Evolutionary conservation across 2,797 vertebrate genomes (phyloP).

Genomic region (Lateolabrax maculatus): DNA sequence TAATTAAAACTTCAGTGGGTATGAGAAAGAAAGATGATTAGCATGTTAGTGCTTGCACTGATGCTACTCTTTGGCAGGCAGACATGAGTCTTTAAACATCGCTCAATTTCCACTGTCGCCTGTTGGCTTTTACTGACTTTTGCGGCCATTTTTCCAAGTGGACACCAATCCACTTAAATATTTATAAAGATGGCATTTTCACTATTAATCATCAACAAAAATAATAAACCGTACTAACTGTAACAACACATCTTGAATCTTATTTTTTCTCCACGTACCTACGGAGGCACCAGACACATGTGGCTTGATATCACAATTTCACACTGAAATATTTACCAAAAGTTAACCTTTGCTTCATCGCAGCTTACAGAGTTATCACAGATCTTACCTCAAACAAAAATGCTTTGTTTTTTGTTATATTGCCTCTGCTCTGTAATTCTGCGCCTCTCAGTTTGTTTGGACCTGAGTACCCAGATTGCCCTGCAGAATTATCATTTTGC

Average conservation of each 20-base stretch:
- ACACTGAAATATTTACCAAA: background rate
- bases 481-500: constrained; percentile 53
- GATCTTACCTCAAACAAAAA: constrained; percentile 23
- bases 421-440: constrained; percentile 30
- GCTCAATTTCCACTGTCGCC: constrained; percentile 37
- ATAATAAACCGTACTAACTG: background rate
- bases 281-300: background rate
- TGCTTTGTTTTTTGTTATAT: constrained; percentile 26
- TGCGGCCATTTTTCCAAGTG: background rate
- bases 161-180: constrained; percentile 2
- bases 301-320: background rate
- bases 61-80: constrained; percentile 67
- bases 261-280: background rate
- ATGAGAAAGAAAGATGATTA: constrained; percentile 80
- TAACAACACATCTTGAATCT: background rate
- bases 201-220: background rate
- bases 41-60: constrained; percentile 83
- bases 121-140: constrained; percentile 32
- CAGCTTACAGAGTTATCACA: constrained; percentile 7
- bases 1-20: constrained; percentile 81
- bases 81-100: constrained; percentile 38
- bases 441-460: constrained; percentile 55
- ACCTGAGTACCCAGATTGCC: constrained; percentile 37
- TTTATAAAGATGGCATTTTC: constrained; percentile 14
- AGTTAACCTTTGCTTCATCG: constrained; percentile 19